Base-by-base conservation (phyloP, 2,113 vertebrate species). In the Perccottus glenii region DNA sequence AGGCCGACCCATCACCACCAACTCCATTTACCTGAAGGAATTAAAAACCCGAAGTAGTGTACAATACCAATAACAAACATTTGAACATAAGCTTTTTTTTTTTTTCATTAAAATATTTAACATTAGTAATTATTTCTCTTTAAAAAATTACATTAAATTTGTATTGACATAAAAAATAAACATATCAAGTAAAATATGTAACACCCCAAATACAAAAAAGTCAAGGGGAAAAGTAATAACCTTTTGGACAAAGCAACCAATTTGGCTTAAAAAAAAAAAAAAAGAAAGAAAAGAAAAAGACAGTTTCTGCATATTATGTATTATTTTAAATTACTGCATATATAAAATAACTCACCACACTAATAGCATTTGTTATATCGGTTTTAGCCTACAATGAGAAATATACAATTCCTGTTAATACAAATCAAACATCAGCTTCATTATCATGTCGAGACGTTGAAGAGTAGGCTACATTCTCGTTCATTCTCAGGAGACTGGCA, bases 141-240 rank as follows among this genome's bases (percentile, higher is more conserved):
- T 68, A 72, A 60, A 73, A 82, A 84, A 63, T 51, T 40, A 74
- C 27, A 77, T 56, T 16, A 62, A n/a, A 75, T 62, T 77, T 67
- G 19, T 40, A 78, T 27, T 61, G 60, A 60, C 51, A 75, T 63
- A 65, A 47, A 77, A 62, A 82, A 74, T 44, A 60, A 64, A 84
- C 65, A 77, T 72, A 74, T 80, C 58, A 81, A 82, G 74, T 82
- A 76, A 78, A 69, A 78, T 55, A 77, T 85, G 84, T 85, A 87
- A 88, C 85, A 78, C 38, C 57, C 69, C 60, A 38, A 27, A 51
- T 56, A 16, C 33, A 69, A 27, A 62, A 44, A 49, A 19, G 45
- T 48, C 14, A 14, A n/a, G 11, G 66, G 51, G 27, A 10, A 38
- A 47, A 47, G 46, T 14, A 5, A 15, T 49, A 35, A 67, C 57